Evolutionary conservation across 2,797 vertebrate species (phyloP), one percentile per base, ranked within the genome.

Genomic region (Melanotaenia pygmaea): DNA sequence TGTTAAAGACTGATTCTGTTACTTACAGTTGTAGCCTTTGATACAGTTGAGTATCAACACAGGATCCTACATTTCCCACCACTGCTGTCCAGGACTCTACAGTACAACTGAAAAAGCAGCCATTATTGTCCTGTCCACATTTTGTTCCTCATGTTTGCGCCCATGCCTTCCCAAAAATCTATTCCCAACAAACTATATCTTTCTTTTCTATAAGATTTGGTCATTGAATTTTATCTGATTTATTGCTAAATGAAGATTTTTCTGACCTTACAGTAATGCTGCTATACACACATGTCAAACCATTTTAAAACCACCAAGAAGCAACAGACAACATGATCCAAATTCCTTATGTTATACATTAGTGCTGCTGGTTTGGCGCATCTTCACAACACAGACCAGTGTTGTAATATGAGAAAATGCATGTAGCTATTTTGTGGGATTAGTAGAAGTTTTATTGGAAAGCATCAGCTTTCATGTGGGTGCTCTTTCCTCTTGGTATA

Each of bases 341-440:
- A 53, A 43, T 72, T 86, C 67, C 66, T 69, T 76, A 67, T 81
- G 67, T 84, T 57, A 32, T 61, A 22, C 83, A 82, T 86, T 80
- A 75, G 74, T 38, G 62, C 68, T 73, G 74, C 77, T 86, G 85
- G 60, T 76, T 78, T 62, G 61, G 60, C 82, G 70, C 70, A 74
- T 83, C 68, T 67, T 66, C 58, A 80, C 72, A 77, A 57, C 43
- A 38, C 65, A 57, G 34, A 30, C 34, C 1, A 40, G 3, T n/a
- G 9, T 83, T 35, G 18, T 37, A 45, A 59, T 60, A 60, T 72
- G 80, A 78, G 68, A 64, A 67, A 30, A 60, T 67, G 69, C 28
- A 26, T 76, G 78, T 82, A 70, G 50, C 34, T 30, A 20, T 85
- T 90, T 85, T 87, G 82, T 74, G 82, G 83, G 77, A 78, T 88